These are phyloP conservation scores for Picathartes gymnocephalus DNA, from an alignment of 2,113 vertebrate genomes.

Conservation along the genomic window DNA sequence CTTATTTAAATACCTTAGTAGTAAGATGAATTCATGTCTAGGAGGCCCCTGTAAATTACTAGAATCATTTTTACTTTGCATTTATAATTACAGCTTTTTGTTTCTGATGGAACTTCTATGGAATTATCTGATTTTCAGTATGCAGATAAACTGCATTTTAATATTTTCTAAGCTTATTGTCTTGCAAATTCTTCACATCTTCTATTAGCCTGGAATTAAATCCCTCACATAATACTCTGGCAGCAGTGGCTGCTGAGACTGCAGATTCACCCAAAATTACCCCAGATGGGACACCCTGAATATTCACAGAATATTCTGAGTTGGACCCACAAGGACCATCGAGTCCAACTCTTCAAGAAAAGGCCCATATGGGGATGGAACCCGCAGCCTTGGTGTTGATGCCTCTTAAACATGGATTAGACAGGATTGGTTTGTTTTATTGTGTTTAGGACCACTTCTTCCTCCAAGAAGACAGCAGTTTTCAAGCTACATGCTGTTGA, in stretches of 20 bases:
- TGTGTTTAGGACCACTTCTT: neutral
- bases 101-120: neutral
- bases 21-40: neutral
- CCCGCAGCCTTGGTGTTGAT: neutral
- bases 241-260: neutral
- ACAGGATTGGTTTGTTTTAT: neutral
- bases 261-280: neutral
- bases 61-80: neutral
- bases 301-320: neutral
- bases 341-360: neutral
- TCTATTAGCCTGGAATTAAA: neutral
- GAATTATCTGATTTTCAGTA: neutral
- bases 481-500: neutral
- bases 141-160: neutral
- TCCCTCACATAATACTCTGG: neutral
- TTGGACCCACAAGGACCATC: neutral
- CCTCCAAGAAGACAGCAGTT: neutral
- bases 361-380: neutral
- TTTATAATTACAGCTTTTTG: conserved; percentile 10
- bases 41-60: neutral
- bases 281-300: neutral
- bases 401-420: neutral
- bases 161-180: neutral
- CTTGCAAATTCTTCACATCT: neutral
- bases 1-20: neutral